Base-by-base conservation (phyloP, 1,140 invertebrate genomes). In the Drosophila repleta region DNA sequence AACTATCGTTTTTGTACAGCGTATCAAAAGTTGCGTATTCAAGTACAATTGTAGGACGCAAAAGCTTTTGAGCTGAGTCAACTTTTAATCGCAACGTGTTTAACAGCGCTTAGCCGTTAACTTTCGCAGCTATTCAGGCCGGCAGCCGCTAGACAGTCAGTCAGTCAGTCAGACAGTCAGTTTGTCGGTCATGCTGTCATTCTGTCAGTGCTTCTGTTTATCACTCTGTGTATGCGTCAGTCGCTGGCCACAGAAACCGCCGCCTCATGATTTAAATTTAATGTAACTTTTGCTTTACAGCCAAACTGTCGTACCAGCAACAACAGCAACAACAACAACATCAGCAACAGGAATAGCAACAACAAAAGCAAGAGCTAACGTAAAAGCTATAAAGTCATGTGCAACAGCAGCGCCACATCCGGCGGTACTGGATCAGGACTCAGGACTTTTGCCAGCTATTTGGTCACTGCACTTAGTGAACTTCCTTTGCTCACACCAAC, bases 381-480 rank as follows among this genome's bases (percentile, higher is more conserved):
- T 74, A 70, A 80, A 74, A 74, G 77, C 81, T 85, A 77, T 74
- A 85, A 85, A 85, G 81, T 80, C 82, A 85, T 85, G 81, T 85
- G 81, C 76, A 79, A 84, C 80, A 74, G 56, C 79, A 62, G 24
- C 51, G 57, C 70, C 79, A 82, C 79, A 78, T 82, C 79, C 63
- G 76, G 45, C 73, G 64, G 64, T 74, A 63, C 67, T 52, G 66
- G 39, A 65, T 49, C 43, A 20, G 41, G 39, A 52, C 29, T 75
- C 48, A 39, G 65, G 61, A 75, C 66, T 79, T 68, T 70, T 73
- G 68, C 74, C 68, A 76, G 76, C 76, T 74, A 67, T 80, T 85
- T 85, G 81, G 82, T 85, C 82, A 85, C 81, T 85, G 81, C 82
- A 85, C 82, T 85, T 85, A 85, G 81, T 72, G 74, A 69, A 85